phyloP scores from a whole-genome alignment of 2,888 invertebrate species.

The Dolomedes plantarius region DNA sequence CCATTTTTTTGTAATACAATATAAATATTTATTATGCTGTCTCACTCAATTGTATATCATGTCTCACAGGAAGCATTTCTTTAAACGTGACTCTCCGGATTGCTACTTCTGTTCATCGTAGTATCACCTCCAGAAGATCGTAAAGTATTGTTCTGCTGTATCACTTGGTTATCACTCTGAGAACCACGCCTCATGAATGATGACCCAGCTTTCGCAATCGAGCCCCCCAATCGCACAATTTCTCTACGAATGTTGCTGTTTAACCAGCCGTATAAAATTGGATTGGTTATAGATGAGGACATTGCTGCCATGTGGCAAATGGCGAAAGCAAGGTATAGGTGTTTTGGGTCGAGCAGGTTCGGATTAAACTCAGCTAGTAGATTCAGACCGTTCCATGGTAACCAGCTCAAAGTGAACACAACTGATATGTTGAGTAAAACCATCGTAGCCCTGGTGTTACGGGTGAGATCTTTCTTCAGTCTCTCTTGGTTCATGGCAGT shows the following conservation, averaged over 20 bases:
- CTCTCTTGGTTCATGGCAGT: slow-evolving; percentile 32
- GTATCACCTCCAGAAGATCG: slow-evolving; percentile 49
- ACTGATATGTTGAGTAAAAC: slow-evolving; percentile 79
- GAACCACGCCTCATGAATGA: slow-evolving; percentile 40
- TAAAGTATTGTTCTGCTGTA: slow-evolving; percentile 36
- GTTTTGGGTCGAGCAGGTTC: slow-evolving; percentile 70
- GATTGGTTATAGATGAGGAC: slow-evolving; percentile 81
- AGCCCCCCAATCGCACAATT: slow-evolving; percentile 75
- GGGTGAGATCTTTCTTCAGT: slow-evolving; percentile 49
- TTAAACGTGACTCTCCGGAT: slow-evolving; percentile 52
- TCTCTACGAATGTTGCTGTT: slow-evolving; percentile 81
- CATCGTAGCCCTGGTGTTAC: slow-evolving; percentile 77
- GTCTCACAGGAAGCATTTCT: too few relatives aligned
- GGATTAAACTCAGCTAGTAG: slow-evolving; percentile 77
- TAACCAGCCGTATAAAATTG: slow-evolving; percentile 81
- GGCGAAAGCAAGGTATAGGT: slow-evolving; percentile 78
- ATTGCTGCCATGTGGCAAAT: slow-evolving; percentile 81
- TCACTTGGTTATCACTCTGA: slow-evolving; percentile 50
- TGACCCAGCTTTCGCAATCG: slow-evolving; percentile 43
- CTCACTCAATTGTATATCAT: too few relatives aligned
- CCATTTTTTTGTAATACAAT: too few relatives aligned
- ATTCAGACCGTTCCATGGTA: slow-evolving; percentile 80
- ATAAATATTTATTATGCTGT: too few relatives aligned
- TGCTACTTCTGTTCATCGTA: slow-evolving; percentile 30
- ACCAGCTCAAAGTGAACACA: slow-evolving; percentile 80